Evolutionary conservation across 2,888 invertebrate species (phyloP).

Genomic region (Bhutanitis thaidina): DNA sequence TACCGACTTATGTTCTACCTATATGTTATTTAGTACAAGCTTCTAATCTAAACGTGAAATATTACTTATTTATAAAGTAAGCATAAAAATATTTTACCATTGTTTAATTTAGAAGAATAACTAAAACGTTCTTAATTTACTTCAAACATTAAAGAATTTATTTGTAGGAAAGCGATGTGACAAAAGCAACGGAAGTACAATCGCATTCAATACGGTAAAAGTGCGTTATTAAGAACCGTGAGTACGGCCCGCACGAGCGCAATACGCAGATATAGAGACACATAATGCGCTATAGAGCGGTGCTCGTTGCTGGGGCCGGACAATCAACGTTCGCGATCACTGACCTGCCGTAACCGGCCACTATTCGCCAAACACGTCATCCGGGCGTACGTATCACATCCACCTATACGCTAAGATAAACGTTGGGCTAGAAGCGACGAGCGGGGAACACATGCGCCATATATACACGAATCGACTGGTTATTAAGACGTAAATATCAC

Average conservation of each 20-base stretch:
- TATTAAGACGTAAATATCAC: conserved; percentile 16
- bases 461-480: conserved; percentile 12
- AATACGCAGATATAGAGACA: conserved; percentile 23
- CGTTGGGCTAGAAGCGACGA: conserved; percentile 30
- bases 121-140: no score
- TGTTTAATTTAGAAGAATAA: no score
- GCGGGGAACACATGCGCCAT: conserved; percentile 16
- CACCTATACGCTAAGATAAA: conserved; percentile 19
- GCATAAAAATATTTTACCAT: no score
- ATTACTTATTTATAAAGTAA: no score
- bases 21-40: no score
- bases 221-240: not conserved
- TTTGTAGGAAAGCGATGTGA: not conserved
- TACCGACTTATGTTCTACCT: no score
- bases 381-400: conserved; percentile 28
- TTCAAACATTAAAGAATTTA: no score
- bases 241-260: not conserved
- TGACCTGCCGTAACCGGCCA: conserved; percentile 61
- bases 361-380: conserved; percentile 54
- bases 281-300: conserved; percentile 22
- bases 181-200: not conserved
- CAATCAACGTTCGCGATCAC: conserved; percentile 57
- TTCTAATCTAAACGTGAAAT: no score
- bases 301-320: conserved; percentile 28
- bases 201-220: conserved; percentile 5